A percentile compares a stretch with the other conserved stretches of the same genome.
These are phyloP conservation scores for Drosophila pallidifrons DNA, from an alignment of 1,140 invertebrate species.

Conservation along the genomic window DNA sequence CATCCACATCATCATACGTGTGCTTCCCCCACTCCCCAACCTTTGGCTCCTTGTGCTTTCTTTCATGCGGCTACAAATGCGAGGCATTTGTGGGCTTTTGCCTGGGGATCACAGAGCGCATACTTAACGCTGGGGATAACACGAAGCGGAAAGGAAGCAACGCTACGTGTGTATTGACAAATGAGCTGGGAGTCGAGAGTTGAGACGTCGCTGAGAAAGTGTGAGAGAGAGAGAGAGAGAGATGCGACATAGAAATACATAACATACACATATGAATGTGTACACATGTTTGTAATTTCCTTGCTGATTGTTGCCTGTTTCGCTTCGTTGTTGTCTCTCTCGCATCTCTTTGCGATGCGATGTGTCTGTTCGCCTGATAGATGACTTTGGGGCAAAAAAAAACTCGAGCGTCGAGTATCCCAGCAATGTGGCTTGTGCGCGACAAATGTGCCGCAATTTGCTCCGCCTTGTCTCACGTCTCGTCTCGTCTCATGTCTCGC, in stretches of 20 bases:
- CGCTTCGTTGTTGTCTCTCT: constrained; percentile 33
- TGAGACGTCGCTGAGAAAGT: neutral
- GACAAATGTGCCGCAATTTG: constrained; percentile 52
- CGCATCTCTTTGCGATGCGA: neutral
- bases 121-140: constrained; percentile 38
- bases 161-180: constrained; percentile 56
- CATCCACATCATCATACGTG: constrained; percentile 15
- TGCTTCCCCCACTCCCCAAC: constrained; percentile 22
- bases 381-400: constrained; percentile 26
- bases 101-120: constrained; percentile 40
- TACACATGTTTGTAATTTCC: constrained; percentile 78
- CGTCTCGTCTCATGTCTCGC: neutral
- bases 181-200: constrained; percentile 34
- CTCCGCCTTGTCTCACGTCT: neutral
- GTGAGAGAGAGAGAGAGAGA: neutral
- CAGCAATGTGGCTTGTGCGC: constrained; percentile 28
- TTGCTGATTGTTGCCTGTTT: constrained; percentile 69
- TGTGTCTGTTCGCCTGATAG: constrained; percentile 20
- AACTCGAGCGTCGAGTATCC: constrained; percentile 17
- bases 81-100: constrained; percentile 38
- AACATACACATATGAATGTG: constrained; percentile 14
- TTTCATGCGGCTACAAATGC: constrained; percentile 35
- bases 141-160: constrained; percentile 37
- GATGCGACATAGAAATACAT: constrained; percentile 1
- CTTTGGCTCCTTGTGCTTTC: constrained; percentile 17